Evolutionary conservation across 2,888 invertebrate species (phyloP).

Genomic region (Boloria euphrosyne): DNA sequence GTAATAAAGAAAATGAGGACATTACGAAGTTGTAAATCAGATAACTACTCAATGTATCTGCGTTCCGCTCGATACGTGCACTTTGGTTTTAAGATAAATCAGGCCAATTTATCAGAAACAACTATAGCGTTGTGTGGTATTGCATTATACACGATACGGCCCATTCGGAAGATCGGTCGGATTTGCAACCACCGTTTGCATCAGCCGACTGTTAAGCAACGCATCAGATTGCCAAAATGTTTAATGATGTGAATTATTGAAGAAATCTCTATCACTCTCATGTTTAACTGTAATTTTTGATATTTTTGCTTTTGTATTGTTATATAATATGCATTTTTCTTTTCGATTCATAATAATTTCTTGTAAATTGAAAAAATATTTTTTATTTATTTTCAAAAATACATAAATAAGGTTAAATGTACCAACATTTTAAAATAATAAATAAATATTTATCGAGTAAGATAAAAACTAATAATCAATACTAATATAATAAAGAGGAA

Average conservation of each 20-base stretch:
- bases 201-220: constrained; percentile 21
- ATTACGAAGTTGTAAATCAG: constrained; percentile 29
- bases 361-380: too few relatives aligned
- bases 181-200: constrained; percentile 29
- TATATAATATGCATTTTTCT: too few relatives aligned
- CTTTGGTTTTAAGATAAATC: constrained; percentile 43
- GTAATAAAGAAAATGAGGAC: constrained; percentile 17
- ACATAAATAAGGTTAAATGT: too few relatives aligned
- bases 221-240: neutral
- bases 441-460: too few relatives aligned
- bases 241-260: constrained; percentile 15
- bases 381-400: too few relatives aligned
- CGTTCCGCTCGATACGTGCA: constrained; percentile 32
- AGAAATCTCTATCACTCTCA: neutral
- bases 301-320: too few relatives aligned
- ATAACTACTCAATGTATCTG: constrained; percentile 29
- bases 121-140: constrained; percentile 42
- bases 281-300: too few relatives aligned
- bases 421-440: too few relatives aligned
- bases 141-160: constrained; percentile 38
- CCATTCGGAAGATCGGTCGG: constrained; percentile 28
- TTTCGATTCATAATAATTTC: too few relatives aligned
- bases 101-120: constrained; percentile 48
- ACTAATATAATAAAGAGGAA: too few relatives aligned
- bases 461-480: too few relatives aligned